Percentiles rank a stretch among this genome's conserved stretches.
Evolutionary conservation across 2,888 invertebrate species (phyloP).

Genomic region (Drosophila stalkeri): DNA sequence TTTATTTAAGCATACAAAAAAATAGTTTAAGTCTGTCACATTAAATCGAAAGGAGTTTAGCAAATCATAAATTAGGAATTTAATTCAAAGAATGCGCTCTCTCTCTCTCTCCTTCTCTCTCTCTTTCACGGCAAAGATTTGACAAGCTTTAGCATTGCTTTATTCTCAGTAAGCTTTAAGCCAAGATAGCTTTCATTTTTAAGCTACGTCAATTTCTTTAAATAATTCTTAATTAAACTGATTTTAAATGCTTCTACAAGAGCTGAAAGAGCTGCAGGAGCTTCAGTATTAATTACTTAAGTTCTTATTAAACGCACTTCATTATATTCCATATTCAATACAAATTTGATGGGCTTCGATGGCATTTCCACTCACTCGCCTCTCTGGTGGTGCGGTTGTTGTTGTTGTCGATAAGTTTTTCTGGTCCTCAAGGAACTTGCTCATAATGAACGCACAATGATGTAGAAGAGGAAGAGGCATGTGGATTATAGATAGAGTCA

Average conservation of each 20-base stretch:
- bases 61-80: no score
- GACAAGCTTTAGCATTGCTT: no score
- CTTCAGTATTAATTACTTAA: constrained; percentile 37
- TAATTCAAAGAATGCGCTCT: no score
- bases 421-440: constrained; percentile 43
- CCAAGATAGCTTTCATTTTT: not conserved
- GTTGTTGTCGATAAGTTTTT: constrained; percentile 28
- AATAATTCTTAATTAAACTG: not conserved
- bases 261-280: not conserved
- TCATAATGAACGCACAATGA: constrained; percentile 50
- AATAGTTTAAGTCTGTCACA: no score
- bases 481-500: constrained; percentile 1
- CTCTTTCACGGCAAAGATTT: no score
- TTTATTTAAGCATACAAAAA: no score
- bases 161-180: no score
- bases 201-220: not conserved
- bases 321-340: constrained; percentile 39
- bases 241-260: no score
- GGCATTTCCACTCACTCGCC: constrained; percentile 11
- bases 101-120: no score
- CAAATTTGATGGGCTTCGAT: constrained; percentile 48
- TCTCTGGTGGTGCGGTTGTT: not conserved
- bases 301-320: constrained; percentile 19
- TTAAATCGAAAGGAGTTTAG: no score
- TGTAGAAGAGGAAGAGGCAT: not conserved